These are phyloP conservation scores for Micrasema minimum DNA, from an alignment of 1,140 invertebrate genomes.

Conservation along the genomic window DNA sequence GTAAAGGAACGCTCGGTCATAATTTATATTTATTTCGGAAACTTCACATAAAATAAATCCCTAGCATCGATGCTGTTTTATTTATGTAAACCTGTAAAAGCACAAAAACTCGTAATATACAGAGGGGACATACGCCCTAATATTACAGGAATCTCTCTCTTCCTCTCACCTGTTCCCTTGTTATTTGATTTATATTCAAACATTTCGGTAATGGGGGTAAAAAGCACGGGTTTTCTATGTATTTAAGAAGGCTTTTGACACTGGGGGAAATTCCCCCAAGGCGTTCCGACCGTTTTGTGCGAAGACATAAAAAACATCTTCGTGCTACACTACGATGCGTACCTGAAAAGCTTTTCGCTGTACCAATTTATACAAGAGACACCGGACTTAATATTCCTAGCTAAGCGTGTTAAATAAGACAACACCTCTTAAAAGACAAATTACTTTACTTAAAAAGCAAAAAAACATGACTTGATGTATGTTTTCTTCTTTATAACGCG, in stretches of 20 bases:
- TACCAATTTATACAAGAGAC: conserved; percentile 22
- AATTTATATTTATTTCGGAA: too few species aligned
- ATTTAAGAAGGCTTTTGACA: conserved; percentile 24
- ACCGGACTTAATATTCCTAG: conserved; percentile 8
- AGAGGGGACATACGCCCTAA: too few species aligned
- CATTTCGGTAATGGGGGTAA: neutral
- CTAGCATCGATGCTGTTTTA: too few species aligned
- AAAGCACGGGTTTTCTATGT: conserved; percentile 7
- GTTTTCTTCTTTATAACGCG: too few species aligned
- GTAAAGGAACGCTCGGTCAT: too few species aligned
- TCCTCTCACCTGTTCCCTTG: neutral
- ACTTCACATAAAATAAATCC: too few species aligned
- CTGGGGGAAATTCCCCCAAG: conserved; percentile 12
- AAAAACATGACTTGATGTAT: conserved; percentile 25
- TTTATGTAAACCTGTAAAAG: too few species aligned
- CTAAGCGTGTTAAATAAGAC: conserved; percentile 17
- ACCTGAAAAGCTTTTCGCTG: conserved; percentile 35
- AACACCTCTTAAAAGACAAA: conserved; percentile 29
- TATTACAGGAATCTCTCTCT: too few species aligned
- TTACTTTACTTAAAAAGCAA: conserved; percentile 20
- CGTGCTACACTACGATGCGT: neutral
- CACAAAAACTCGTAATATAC: too few species aligned
- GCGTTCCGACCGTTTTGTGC: neutral
- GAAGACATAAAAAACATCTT: conserved; percentile 12
- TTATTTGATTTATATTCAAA: conserved; percentile 26